Evolutionary conservation across 23 tunicate species (phyloP), one percentile per base, ranked within the genome.

Genomic region (Corella eumyota): DNA sequence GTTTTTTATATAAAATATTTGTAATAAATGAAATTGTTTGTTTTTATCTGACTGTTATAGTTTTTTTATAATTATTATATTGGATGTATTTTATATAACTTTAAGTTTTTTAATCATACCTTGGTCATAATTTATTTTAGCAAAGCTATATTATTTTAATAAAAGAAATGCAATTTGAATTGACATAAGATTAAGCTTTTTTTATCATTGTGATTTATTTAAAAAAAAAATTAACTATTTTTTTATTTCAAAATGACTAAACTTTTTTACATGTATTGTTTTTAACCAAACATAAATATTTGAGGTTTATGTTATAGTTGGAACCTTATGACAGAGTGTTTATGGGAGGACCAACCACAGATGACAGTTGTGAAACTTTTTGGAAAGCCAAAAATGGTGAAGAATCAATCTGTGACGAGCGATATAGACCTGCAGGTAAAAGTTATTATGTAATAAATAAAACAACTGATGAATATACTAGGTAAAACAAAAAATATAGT

Each of bases 341-440:
- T 60, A 70, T 85, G 46, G 70, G 65, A 21, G 95, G 95, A 0
- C 33, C 34, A 35, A 49, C 36, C 50, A 59, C 49, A 30, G 73
- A 47, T 21, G 64, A 60, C 32, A 61, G 66, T 33, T 85, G 95
- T 30, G 34, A 50, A 21, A 38, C 95, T 9, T 24, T 85, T 51
- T 85, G 83, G 79, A 70, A 40, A 77, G 71, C 80, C 28, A 25
- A 22, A 36, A 61, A 61, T 7, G 33, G 49, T 0, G 65, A 71
- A 22, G 58, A 66, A 20, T 77, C 64, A 35, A 51, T 85, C 2
- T 85, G 95, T 56, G 85, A 85, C 66, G 85, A 85, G 46, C 32
- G 75, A 45, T 77, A 76, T 35, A 56, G 78, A 46, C 95, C 95
- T 28, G 66, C 67, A 28, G 84, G 95, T 85, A 46, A n/a, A n/a